Base-by-base conservation (phyloP, 2,113 vertebrate genomes). In the Sprattus sprattus region DNA sequence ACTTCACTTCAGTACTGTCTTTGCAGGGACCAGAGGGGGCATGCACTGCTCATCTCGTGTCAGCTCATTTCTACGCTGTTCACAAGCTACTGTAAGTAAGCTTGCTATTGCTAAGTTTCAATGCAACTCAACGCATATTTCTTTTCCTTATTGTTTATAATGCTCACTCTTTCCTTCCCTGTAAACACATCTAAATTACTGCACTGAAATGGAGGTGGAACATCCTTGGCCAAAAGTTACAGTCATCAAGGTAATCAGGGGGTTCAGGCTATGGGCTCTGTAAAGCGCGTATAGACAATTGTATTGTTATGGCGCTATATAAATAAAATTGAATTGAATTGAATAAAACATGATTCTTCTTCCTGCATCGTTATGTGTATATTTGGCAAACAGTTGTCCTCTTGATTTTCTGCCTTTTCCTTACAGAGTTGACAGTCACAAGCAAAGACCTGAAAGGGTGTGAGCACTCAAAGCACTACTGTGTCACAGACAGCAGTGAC, bases 361-460 rank as follows among this genome's bases (percentile, higher is more conserved):
- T 15, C 16, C 52, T 15, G 16, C 52, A 54, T 54, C 16, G 15
- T 18, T 16, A 54, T 52, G 50, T 15, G 50, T 18, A 32, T 32
- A 28, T 78, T 78, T 78, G 16, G 71, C 20, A 13, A n/a, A 78
- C 28, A 39, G 15, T 11, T 45, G 45, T 47, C 57, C 39, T 39
- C 39, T 39, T 32, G 16, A 47, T 46, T 45, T 45, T 67, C 32
- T 82, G 44, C 28, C 25, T 86, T 45, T 81, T 47, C 80, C 83
- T 28, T 45, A 4, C 82, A 91, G 90, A 91, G 82, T 57, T 88
- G 39, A 84, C 54, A 6, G 83, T 91, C 11, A 78, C 52, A 10
- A 46, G 2, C 2, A 2, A 6, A 2, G 83, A 88, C 10, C 75
- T 91, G 84, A 84, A 57, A 57, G 0, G 0, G 10, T 90, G 89